Base-by-base conservation (phyloP, 2,888 invertebrate genomes). In the Stramonita haemastoma region DNA sequence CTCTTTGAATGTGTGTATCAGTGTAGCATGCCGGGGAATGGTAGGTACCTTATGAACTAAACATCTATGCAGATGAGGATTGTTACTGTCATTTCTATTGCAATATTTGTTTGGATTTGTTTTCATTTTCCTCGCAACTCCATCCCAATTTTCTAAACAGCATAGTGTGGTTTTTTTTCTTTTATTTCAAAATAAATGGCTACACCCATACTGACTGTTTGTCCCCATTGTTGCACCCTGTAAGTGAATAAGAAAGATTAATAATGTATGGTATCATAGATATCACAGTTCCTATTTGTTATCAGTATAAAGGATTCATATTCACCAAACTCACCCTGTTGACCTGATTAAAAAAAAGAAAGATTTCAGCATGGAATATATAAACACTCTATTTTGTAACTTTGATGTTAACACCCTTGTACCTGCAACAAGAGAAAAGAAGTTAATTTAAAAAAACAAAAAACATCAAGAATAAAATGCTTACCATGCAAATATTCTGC, bases 31-130 rank as follows among this genome's bases (percentile, higher is more conserved):
- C 26, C 26, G 2, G 66, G 66, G 66, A 22, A 6, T 66, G 15
- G 15, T 79, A 79, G 79, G 79, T 32, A 34, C 17, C 34, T 22
- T 1, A 22, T 79, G 34, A 79, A 73, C 1, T 34, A 34, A 79
- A 79, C 79, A 32, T 79, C 79, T 79, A 79, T 79, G 79, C 79
- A 79, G 79, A 79, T 79, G 29, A n/a, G 4, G 11, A 73, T 19
- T 22, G 66, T 66, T 66, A 66, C 6, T 77, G 8, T 29, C 29
- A 26, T 29, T 66, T 66, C 26, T 66, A 66, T 22, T 66, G 66
- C 26, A 22, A 66, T 66, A 17, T 22, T 66, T 13, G 66, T 17
- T 66, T 17, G 66, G 26, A 26, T 66, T 26, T n/a, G 73, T n/a
- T 29, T 22, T 77, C 26, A 29, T 29, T 29, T 77, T 29, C 0